phyloP scores from a whole-genome alignment of 2,113 vertebrate genomes.

The Castor canadensis region DNA sequence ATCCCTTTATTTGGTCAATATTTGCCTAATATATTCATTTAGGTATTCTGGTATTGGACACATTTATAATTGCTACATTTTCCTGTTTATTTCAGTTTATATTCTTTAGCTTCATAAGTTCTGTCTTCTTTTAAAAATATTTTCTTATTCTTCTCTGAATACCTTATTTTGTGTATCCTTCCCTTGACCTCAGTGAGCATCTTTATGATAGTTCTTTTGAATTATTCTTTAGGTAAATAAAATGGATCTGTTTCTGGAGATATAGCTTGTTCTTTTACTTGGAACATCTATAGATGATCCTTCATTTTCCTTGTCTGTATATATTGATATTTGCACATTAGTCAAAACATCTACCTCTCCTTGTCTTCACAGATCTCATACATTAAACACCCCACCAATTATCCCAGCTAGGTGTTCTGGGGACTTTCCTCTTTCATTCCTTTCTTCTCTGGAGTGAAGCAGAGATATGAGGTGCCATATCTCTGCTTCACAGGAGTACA shows the following conservation, averaged over 20 bases:
- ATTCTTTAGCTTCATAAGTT: not conserved
- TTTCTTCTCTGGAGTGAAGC: not conserved
- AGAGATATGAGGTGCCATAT: not conserved
- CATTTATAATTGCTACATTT: too few species aligned
- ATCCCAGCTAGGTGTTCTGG: not conserved
- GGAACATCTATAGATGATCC: not conserved
- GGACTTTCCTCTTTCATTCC: not conserved
- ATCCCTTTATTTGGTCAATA: not conserved
- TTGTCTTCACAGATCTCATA: not conserved
- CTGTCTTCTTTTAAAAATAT: not conserved
- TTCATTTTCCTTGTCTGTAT: not conserved
- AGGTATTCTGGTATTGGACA: not conserved
- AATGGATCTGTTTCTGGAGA: not conserved
- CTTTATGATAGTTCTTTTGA: not conserved
- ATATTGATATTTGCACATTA: not conserved
- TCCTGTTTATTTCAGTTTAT: not conserved
- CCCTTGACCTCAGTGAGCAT: not conserved
- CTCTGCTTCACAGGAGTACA: too few species aligned
- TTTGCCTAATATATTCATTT: not conserved
- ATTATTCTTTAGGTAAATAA: not conserved
- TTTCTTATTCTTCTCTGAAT: not conserved
- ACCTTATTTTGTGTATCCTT: not conserved
- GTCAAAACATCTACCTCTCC: not conserved
- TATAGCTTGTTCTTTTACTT: not conserved
- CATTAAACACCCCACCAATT: not conserved